These are phyloP conservation scores for Bombus confusus DNA, from an alignment of 1,140 invertebrate species.

Conservation along the genomic window DNA sequence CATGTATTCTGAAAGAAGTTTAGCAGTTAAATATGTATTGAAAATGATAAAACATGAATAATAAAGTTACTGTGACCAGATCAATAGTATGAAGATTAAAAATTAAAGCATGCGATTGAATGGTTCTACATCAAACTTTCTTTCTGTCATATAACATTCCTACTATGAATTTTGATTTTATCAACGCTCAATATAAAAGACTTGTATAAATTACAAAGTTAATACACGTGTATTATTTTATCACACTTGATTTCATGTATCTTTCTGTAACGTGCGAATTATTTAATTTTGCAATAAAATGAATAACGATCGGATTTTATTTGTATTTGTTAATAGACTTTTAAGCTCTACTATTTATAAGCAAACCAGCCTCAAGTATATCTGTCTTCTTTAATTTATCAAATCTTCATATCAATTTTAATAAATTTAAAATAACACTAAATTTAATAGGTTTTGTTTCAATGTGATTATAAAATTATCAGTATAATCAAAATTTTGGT, in stretches of 20 bases:
- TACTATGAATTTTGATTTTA: neutral
- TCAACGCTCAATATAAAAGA: neutral
- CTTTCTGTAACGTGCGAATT: neutral
- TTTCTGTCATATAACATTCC: neutral
- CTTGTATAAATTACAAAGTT: neutral
- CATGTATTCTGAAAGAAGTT: neutral
- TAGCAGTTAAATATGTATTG: constrained; percentile 32
- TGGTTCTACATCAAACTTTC: neutral
- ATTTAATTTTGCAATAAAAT: neutral
- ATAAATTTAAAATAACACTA: neutral
- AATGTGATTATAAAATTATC: neutral
- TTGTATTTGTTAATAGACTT: neutral
- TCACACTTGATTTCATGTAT: neutral
- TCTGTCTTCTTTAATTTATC: neutral
- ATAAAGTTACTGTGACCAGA: constrained; percentile 42
- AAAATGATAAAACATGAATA: constrained; percentile 30
- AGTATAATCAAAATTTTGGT: neutral
- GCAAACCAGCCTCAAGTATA: neutral
- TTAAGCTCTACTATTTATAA: neutral
- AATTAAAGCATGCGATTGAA: neutral
- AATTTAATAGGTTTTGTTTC: neutral
- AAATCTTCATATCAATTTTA: neutral
- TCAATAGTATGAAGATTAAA: neutral
- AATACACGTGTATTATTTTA: constrained; percentile 1
- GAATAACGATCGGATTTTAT: neutral